A percentile compares a stretch with the other conserved stretches of the same genome.
Conservation (phyloP, 2,113 vertebrate genomes). For the Melanocharis versteri region DNA sequence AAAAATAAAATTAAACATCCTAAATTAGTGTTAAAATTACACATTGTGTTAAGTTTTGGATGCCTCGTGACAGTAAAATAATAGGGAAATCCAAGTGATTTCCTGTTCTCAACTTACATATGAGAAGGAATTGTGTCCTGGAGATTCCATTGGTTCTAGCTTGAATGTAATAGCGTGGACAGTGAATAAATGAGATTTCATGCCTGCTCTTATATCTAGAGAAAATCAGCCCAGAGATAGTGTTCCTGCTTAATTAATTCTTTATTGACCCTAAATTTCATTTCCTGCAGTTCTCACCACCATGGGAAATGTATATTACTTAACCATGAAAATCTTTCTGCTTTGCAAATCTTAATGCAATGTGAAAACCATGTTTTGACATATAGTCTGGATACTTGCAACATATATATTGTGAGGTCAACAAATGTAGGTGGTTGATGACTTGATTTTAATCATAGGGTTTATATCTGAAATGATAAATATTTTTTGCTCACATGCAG, state of each 20-base stretch:
- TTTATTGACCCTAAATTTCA: neutral
- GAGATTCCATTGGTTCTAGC: neutral
- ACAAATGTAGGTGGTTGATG: neutral
- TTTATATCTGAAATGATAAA: neutral
- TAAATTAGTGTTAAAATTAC: neutral
- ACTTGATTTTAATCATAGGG: neutral
- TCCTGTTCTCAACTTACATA: neutral
- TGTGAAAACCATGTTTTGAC: neutral
- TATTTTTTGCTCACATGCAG: neutral
- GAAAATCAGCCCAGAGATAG: neutral
- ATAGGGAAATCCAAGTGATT: neutral
- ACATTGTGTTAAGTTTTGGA: neutral
- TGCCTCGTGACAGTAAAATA: neutral
- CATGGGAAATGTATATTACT: neutral
- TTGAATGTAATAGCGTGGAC: neutral
- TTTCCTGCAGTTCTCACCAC: neutral
- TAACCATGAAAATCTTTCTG: neutral
- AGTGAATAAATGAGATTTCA: constrained; percentile 4
- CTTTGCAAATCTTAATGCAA: neutral
- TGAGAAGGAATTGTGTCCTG: neutral
- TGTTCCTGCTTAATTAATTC: neutral
- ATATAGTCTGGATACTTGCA: neutral
- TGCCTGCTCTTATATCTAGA: neutral
- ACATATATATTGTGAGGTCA: neutral
- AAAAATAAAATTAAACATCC: neutral